Evolutionary conservation across 2,888 invertebrate species (phyloP).

Genomic region (Proisotoma minuta): DNA sequence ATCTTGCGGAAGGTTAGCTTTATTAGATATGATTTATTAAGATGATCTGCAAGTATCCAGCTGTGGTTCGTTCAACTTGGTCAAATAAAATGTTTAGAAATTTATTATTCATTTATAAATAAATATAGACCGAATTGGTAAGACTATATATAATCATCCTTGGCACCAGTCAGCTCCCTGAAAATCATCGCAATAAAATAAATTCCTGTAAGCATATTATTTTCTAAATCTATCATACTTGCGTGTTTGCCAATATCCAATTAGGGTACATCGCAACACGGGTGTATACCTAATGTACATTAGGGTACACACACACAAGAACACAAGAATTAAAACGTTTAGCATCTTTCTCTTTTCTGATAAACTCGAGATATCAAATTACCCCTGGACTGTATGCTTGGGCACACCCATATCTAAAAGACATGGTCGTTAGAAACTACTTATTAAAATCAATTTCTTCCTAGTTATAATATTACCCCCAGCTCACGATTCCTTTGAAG

Average conservation of each 20-base stretch:
- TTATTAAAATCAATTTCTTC: neutral
- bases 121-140: too few species aligned
- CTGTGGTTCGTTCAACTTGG: too few species aligned
- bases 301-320: too few species aligned
- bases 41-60: too few species aligned
- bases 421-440: neutral
- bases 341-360: conserved; percentile 1
- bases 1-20: too few species aligned
- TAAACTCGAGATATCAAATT: neutral
- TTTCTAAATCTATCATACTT: conserved; percentile 14
- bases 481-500: conserved; percentile 23
- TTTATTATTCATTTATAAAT: too few species aligned
- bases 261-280: conserved; percentile 31
- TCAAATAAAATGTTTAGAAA: too few species aligned
- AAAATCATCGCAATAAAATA: neutral
- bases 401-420: conserved; percentile 29
- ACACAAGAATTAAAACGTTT: conserved; percentile 6
- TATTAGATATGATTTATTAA: too few species aligned
- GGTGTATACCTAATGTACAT: conserved; percentile 34
- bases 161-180: conserved; percentile 37
- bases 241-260: conserved; percentile 28
- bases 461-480: conserved; percentile 13
- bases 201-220: neutral
- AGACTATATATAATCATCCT: conserved; percentile 20
- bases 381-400: conserved; percentile 29